A percentile compares a stretch with the other conserved stretches of the same genome.
Evolutionary conservation across 1,140 invertebrate genomes (phyloP).

Genomic region (Drosophila tani): DNA sequence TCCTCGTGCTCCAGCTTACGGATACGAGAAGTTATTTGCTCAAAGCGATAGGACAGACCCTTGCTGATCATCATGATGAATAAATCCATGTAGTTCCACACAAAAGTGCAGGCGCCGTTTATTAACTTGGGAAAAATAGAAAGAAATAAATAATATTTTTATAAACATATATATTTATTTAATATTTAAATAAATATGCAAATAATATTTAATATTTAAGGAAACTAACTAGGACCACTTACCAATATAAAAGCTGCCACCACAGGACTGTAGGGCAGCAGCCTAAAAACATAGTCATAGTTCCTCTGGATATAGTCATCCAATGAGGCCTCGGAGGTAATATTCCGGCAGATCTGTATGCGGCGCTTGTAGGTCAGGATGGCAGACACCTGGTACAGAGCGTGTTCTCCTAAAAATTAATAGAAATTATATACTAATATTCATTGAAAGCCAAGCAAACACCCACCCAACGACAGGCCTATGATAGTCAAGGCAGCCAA

Average conservation of each 20-base stretch:
- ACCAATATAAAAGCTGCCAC: conserved; percentile 54
- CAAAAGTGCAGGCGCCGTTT: conserved; percentile 86
- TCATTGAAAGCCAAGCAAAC: background rate
- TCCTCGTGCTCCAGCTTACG: conserved; percentile 76
- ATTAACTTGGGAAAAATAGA: conserved; percentile 41
- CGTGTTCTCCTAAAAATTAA: conserved; percentile 62
- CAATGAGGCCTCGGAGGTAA: conserved; percentile 42
- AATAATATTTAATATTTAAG: background rate
- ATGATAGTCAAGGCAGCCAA: conserved; percentile 67
- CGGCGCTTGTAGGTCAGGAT: conserved; percentile 47
- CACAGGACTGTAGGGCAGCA: conserved; percentile 56
- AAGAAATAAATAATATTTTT: too few relatives aligned
- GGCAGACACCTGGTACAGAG: conserved; percentile 54
- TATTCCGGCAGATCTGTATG: conserved; percentile 47
- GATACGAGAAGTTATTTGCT: conserved; percentile 86
- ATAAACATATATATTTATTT: too few relatives aligned
- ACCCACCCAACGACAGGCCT: conserved; percentile 51
- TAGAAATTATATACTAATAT: too few relatives aligned
- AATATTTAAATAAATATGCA: background rate
- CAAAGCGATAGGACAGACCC: conserved; percentile 87
- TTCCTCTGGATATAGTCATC: conserved; percentile 54
- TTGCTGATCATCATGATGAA: conserved; percentile 88
- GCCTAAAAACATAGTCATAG: conserved; percentile 71
- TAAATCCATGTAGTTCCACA: conserved; percentile 89
- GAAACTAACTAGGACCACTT: conserved; percentile 4